Evolutionary conservation across 1,140 invertebrate species (phyloP).

Genomic region (Zophobas morio): DNA sequence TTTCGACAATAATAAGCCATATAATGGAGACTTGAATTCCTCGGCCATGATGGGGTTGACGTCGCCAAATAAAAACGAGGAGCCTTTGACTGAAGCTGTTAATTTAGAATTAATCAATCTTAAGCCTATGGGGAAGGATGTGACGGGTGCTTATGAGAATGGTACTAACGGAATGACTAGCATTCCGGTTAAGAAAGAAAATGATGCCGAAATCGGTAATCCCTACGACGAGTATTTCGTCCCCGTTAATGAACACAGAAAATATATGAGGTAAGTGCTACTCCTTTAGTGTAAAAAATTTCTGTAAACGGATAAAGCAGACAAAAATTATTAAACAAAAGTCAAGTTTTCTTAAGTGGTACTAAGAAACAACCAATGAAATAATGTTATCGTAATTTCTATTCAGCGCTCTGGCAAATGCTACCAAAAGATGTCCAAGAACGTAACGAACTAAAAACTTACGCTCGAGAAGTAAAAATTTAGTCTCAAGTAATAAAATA

Average conservation of each 20-base stretch:
- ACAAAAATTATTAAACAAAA: too few species aligned
- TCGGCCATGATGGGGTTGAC: slow-evolving; percentile 48
- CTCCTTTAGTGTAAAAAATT: neutral
- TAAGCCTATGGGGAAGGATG: slow-evolving; percentile 74
- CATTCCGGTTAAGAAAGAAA: slow-evolving; percentile 76
- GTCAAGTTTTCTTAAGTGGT: too few species aligned
- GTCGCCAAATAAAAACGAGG: slow-evolving; percentile 57
- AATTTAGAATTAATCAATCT: slow-evolving; percentile 86
- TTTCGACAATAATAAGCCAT: slow-evolving; percentile 63
- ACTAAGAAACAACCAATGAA: too few species aligned
- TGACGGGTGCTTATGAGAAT: slow-evolving; percentile 64
- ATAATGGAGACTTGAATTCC: slow-evolving; percentile 63
- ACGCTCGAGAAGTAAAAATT: too few species aligned
- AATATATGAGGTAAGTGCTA: slow-evolving; percentile 82
- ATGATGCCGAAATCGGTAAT: slow-evolving; percentile 80
- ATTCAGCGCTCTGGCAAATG: too few species aligned
- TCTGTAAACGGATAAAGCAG: neutral
- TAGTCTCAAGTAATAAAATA: too few species aligned
- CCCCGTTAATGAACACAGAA: slow-evolving; percentile 86
- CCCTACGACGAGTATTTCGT: slow-evolving; percentile 88
- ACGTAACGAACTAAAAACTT: too few species aligned
- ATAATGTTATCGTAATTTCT: too few species aligned
- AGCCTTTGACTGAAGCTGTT: slow-evolving; percentile 76
- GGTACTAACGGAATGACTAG: slow-evolving; percentile 64
- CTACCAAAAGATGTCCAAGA: too few species aligned